Conservation (phyloP, 2,113 vertebrate species). For the Archilochus colubris region DNA sequence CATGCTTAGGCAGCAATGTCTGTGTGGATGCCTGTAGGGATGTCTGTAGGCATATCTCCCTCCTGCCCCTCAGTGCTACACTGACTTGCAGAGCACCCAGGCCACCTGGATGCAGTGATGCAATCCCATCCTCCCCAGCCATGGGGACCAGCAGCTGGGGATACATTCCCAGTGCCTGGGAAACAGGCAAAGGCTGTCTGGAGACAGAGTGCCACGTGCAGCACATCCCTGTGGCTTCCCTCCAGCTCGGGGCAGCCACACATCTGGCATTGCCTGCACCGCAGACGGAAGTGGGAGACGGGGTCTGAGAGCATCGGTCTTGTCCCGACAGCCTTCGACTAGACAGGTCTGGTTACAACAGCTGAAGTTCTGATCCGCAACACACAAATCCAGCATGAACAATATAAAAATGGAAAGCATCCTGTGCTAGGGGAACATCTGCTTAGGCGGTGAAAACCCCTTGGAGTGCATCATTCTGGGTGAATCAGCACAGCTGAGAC, state of each 20-base stretch:
- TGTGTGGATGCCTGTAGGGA: neutral
- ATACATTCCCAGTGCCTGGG: neutral
- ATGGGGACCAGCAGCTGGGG: neutral
- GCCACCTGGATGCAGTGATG: rapidly evolving
- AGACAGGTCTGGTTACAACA: constrained; percentile 23
- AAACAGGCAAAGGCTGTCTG: neutral
- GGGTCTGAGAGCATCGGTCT: neutral
- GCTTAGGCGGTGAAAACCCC: constrained; percentile 28
- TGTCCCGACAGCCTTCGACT: constrained; percentile 18
- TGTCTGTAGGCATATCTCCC: neutral
- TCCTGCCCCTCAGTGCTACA: neutral
- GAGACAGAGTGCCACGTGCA: neutral
- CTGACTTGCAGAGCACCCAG: neutral
- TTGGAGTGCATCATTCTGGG: constrained; percentile 36
- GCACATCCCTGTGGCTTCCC: neutral
- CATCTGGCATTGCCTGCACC: neutral
- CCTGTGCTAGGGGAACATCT: constrained; percentile 47
- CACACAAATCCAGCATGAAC: neutral
- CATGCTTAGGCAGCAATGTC: neutral
- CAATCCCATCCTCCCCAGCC: rapidly evolving
- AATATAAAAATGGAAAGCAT: constrained; percentile 51
- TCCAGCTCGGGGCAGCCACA: neutral
- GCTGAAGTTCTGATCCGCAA: constrained; percentile 9
- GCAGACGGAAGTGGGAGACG: neutral
- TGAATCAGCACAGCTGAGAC: constrained; percentile 45